Percentiles rank a stretch among this genome's conserved stretches.
These are phyloP conservation scores for Philonicus albiceps DNA, from an alignment of 2,888 invertebrate genomes.

Conservation along the genomic window DNA sequence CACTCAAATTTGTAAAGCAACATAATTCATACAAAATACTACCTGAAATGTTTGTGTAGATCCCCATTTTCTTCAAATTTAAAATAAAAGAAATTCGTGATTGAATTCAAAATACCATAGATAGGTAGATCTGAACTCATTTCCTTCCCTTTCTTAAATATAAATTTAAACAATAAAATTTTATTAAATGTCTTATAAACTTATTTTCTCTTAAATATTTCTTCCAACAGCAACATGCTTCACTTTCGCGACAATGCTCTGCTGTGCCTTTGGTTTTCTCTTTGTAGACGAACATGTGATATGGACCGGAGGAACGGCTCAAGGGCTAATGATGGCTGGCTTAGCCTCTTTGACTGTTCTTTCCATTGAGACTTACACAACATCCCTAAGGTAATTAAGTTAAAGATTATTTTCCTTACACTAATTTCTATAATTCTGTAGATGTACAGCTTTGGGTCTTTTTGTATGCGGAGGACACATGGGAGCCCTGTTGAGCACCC, in stretches of 20 bases:
- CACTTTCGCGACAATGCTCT: conserved; percentile 49
- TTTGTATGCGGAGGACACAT: conserved; percentile 49
- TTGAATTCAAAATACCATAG: no score
- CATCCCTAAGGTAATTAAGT: conserved; percentile 48
- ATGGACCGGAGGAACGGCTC: conserved; percentile 52
- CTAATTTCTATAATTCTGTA: conserved; percentile 20
- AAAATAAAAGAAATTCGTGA: no score
- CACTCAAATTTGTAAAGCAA: no score
- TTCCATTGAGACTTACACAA: conserved; percentile 50
- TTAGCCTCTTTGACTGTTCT: conserved; percentile 50
- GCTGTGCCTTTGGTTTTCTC: conserved; percentile 50
- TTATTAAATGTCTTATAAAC: neutral
- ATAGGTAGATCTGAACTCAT: no score
- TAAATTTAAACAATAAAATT: neutral
- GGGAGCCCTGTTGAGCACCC: conserved; percentile 49
- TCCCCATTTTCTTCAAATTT: no score
- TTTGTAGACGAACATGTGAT: conserved; percentile 48
- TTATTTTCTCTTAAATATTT: neutral
- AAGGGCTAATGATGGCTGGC: conserved; percentile 50
- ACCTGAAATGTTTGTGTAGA: no score
- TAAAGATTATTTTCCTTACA: neutral
- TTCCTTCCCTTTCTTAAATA: no score
- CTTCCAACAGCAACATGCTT: conserved; percentile 48
- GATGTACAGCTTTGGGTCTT: conserved; percentile 51
- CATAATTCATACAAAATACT: no score